Evolutionary conservation across 2,888 invertebrate genomes (phyloP), one percentile per base, ranked within the genome.

Genomic region (Gerris lacustris): DNA sequence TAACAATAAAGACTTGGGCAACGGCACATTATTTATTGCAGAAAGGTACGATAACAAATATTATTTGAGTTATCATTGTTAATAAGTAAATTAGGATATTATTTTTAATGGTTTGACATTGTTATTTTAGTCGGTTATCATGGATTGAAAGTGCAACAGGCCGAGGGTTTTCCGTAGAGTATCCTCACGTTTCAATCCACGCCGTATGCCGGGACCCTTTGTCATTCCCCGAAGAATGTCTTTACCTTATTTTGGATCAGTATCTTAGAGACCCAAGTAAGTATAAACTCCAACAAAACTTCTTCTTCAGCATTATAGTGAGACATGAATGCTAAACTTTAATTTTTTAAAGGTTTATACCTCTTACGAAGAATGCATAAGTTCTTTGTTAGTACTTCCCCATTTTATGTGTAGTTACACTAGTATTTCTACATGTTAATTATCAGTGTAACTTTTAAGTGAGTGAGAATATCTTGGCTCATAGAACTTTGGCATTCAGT

Each of bases 111-210:
- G 17, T 44, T 66, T 45, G 44, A 31, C 78, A n/a, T n/a, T n/a
- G 31, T 31, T 31, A 4, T 31, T 31, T 75, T 81, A 84, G 86
- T 81, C 79, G 83, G 76, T 79, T 89, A 77, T 86, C 86, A 77
- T 86, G 87, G 88, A 79, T 85, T 70, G 80, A 83, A 75, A 78
- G 81, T 74, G 79, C 80, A 74, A 80, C 82, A 71, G 82, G 84
- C 66, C 81, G 83, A 77, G 89, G 90, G 44, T 88, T 92, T 77
- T 86, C 87, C 0, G 80, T 92, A 70, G 81, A 87, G 75, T 92
- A 92, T 78, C 88, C 86, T 4, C 85, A 86, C 76, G 90, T 92
- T 78, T 86, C 88, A 0, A 82, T 92, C 11, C 92, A 92, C 77
- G 92, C 90, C 0, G 82, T 91, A 31, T 89, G 90, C 68, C 82